Evolutionary conservation across 1,140 invertebrate species (phyloP).

Genomic region (Halotydeus destructor): DNA sequence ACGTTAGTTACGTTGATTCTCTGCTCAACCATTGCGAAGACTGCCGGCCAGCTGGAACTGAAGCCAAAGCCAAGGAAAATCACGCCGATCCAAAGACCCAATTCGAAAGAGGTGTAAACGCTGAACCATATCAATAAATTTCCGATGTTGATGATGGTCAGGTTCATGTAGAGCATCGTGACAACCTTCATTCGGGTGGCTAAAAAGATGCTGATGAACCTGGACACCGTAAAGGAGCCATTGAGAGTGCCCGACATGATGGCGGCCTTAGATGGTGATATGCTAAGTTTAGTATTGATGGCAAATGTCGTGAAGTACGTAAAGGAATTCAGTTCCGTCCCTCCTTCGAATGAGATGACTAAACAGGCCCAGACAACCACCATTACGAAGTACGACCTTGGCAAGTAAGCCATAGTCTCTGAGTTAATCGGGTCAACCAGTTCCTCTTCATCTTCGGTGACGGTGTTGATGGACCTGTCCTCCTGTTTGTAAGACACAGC

Average conservation of each 20-base stretch:
- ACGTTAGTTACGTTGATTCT: slow-evolving; percentile 6
- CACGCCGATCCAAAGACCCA: neutral
- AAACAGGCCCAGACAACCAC: too few species aligned
- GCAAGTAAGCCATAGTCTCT: too few species aligned
- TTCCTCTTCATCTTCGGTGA: too few species aligned
- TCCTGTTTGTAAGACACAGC: too few species aligned
- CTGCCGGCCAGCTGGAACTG: neutral
- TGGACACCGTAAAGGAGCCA: slow-evolving; percentile 5
- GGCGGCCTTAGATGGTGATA: slow-evolving; percentile 1
- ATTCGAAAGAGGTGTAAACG: neutral
- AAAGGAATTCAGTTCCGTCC: slow-evolving; percentile 10
- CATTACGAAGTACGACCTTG: too few species aligned
- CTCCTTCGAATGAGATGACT: too few species aligned
- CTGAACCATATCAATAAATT: neutral
- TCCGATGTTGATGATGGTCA: slow-evolving; percentile 2
- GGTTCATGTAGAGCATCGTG: neutral
- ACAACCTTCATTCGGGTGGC: neutral
- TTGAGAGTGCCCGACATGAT: slow-evolving; percentile 1
- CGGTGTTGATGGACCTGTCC: too few species aligned
- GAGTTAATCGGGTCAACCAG: too few species aligned
- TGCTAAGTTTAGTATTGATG: neutral
- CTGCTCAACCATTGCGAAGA: slow-evolving; percentile 6
- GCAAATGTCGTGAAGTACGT: slow-evolving; percentile 8
- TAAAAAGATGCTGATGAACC: slow-evolving; percentile 4
- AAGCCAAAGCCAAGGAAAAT: slow-evolving; percentile 7